phyloP scores from a whole-genome alignment of 2,113 vertebrate species.

The Notechis scutatus region DNA sequence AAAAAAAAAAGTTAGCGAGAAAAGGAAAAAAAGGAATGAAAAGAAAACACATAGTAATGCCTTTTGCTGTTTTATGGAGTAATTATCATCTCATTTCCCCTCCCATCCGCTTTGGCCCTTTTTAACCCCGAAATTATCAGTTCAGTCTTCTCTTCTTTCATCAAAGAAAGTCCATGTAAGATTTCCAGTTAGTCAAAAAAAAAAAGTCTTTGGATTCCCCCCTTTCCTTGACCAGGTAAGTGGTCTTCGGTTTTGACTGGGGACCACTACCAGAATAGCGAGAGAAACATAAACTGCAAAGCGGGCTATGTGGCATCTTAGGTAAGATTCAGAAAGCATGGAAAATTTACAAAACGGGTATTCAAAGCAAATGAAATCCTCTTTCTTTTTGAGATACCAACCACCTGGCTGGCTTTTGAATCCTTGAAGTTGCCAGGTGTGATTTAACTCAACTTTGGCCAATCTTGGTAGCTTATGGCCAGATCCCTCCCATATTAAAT shows the following conservation, averaged over 20 bases:
- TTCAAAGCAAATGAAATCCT: not conserved
- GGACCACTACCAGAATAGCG: not conserved
- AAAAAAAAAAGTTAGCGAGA: not conserved
- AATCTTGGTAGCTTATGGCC: not conserved
- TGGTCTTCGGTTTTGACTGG: not conserved
- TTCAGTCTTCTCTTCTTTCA: not conserved
- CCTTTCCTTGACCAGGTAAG: not conserved
- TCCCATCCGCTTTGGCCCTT: not conserved
- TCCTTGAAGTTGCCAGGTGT: not conserved
- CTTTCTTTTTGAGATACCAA: not conserved
- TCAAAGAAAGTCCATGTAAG: not conserved
- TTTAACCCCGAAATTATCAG: not conserved
- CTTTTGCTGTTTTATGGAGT: not conserved
- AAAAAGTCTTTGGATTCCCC: not conserved
- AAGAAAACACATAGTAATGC: not conserved
- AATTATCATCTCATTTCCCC: not conserved
- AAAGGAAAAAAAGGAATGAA: not conserved
- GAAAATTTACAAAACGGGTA: not conserved
- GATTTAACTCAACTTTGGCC: not conserved
- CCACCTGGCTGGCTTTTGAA: not conserved
- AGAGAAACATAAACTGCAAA: not conserved
- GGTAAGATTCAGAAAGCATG: not conserved
- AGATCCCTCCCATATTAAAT: not conserved
- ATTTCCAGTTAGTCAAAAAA: not conserved
- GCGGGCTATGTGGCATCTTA: not conserved